A percentile compares a stretch with the other conserved stretches of the same genome.
phyloP scores from a whole-genome alignment of 2,797 vertebrate genomes.

The Trematomus bernacchii region DNA sequence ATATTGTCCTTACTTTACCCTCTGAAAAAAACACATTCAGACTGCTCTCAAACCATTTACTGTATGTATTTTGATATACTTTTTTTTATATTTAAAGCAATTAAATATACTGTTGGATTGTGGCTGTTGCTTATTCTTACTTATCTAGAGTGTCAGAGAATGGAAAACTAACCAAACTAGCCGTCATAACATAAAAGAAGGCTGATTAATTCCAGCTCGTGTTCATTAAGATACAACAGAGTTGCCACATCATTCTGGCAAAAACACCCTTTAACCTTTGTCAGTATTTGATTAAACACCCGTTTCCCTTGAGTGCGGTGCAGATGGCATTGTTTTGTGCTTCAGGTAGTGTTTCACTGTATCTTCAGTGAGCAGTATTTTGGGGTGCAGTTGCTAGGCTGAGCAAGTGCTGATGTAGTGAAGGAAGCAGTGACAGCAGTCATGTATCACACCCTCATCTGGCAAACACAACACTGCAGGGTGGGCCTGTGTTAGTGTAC shows the following conservation, averaged over 20 bases:
- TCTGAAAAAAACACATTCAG: conserved; percentile 43
- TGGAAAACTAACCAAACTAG: neutral
- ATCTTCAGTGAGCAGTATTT: conserved; percentile 38
- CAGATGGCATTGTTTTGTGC: conserved; percentile 49
- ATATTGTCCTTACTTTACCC: conserved; percentile 54
- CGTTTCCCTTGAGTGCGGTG: conserved; percentile 29
- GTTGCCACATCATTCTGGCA: conserved; percentile 19
- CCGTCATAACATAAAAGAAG: neutral
- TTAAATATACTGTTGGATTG: conserved; percentile 49
- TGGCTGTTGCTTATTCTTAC: conserved; percentile 9
- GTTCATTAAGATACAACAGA: conserved; percentile 19
- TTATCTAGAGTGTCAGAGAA: neutral
- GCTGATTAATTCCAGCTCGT: neutral
- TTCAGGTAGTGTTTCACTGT: conserved; percentile 56
- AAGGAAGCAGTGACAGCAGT: conserved; percentile 73
- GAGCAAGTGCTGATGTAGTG: conserved; percentile 55
- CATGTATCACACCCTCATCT: conserved; percentile 79
- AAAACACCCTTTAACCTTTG: conserved; percentile 41
- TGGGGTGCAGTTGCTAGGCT: conserved; percentile 52
- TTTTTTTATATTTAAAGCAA: conserved; percentile 51
- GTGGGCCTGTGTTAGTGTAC: conserved; percentile 51
- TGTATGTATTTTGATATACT: conserved; percentile 52
- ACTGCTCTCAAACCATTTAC: conserved; percentile 57
- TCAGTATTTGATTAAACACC: conserved; percentile 61
- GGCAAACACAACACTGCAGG: conserved; percentile 61